Conservation (phyloP, 1,140 invertebrate species). For the Probaryconus sp. region DNA sequence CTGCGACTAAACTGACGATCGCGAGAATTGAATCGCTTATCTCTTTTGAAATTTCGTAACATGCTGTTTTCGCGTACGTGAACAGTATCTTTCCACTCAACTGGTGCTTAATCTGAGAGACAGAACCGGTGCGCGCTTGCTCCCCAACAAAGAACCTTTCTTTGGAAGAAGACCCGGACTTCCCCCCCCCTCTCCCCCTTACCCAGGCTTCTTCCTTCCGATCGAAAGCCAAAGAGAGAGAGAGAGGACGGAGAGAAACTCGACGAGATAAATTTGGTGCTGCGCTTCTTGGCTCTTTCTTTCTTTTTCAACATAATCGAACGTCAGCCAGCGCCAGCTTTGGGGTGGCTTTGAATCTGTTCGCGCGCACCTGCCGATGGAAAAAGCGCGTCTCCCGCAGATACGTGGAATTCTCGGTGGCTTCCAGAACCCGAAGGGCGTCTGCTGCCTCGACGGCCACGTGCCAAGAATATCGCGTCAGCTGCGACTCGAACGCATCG, state of each 20-base stretch:
- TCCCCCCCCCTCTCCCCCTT: constrained; percentile 18
- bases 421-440: constrained; percentile 27
- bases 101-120: constrained; percentile 44
- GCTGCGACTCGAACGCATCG: constrained; percentile 64
- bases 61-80: no score
- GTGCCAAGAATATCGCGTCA: constrained; percentile 68
- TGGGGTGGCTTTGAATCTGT: constrained; percentile 5
- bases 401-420: constrained; percentile 33
- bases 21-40: no score
- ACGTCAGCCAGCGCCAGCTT: constrained; percentile 14
- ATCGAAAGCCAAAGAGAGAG: no score
- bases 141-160: no score
- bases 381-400: constrained; percentile 54
- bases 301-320: constrained; percentile 45
- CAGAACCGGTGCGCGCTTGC: no score
- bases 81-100: constrained; percentile 53
- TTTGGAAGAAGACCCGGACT: no score
- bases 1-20: no score
- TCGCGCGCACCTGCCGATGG: constrained; percentile 36
- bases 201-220: no score
- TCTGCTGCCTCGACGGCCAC: constrained; percentile 63
- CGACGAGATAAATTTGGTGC: constrained; percentile 39
- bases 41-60: no score
- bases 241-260: no score
- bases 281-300: constrained; percentile 7